Base-by-base conservation (phyloP, 64 coral and sea anemone genomes). In the Cladopsammia gracilis region DNA sequence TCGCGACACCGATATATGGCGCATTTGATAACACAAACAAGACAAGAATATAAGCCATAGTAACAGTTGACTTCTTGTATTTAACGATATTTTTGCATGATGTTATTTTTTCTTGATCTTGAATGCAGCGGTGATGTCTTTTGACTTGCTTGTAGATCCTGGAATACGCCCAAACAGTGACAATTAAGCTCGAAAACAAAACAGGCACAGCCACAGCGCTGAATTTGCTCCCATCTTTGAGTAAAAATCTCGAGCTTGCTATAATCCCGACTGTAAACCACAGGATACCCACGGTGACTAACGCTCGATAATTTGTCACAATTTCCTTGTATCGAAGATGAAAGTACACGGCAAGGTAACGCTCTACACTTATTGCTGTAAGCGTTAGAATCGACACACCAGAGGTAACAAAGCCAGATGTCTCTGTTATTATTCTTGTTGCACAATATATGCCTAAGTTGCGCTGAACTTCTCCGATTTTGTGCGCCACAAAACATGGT, bases 21-120 rank as follows among this genome's bases (percentile, higher is more conserved):
- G 78, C 56, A 24, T 97, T 94, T 50, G 83, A 97, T 2, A 97
- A 9, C 10, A 97, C 61, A 42, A 89, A 93, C 57, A 94, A 52
- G 0, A 92, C 88, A 16, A 97, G 88, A 2, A 97, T 70, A 20
- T 94, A 94, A 50, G 70, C 34, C 95, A 97, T 94, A 2, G 95
- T 94, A 23, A 90, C 23, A 23, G 85, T 87, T 6, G 92, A 94
- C 66, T 76, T 97, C 23, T 86, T 86, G 44, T 87, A 91, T 16
- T 73, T 25, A 46, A 78, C 18, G 3, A 91, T 70, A 4, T 83
- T 74, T 14, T 20, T 44, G 22, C 10, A 24, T 0, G 44, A 62
- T 58, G 45, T 90, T 1, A 14, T 16, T 3, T 16, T 74, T 91
- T 70, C 65, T 72, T 71, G 48, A n/a, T 42, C 44, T 62, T 46